These are phyloP conservation scores for Hirtodrosophila alboralis DNA, from an alignment of 2,888 invertebrate species.

Conservation along the genomic window DNA sequence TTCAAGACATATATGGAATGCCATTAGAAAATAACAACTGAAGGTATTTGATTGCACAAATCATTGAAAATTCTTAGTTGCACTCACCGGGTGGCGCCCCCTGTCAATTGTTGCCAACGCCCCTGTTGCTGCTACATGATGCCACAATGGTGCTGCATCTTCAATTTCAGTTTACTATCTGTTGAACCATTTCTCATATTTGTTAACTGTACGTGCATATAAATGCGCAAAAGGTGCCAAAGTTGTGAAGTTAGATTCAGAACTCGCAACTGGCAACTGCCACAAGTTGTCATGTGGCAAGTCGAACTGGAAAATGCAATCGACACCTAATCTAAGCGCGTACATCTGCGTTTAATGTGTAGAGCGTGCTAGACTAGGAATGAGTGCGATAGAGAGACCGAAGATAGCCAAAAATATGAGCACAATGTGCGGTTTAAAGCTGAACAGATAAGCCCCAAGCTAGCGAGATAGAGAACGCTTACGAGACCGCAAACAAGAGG, in stretches of 20 bases:
- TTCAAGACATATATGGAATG: constrained; percentile 18
- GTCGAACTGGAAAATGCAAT: constrained; percentile 61
- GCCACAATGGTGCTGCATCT: neutral
- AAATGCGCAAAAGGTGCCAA: constrained; percentile 57
- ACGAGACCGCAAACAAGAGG: constrained; percentile 29
- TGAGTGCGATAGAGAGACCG: neutral
- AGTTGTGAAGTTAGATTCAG: constrained; percentile 1
- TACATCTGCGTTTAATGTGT: constrained; percentile 53
- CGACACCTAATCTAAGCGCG: constrained; percentile 62
- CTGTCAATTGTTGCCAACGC: constrained; percentile 4
- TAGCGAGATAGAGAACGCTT: constrained; percentile 10
- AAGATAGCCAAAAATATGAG: constrained; percentile 26
- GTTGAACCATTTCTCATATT: constrained; percentile 59
- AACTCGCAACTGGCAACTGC: constrained; percentile 19
- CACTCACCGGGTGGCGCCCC: constrained; percentile 2
- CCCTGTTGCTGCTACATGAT: constrained; percentile 12
- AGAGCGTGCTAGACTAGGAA: constrained; percentile 21
- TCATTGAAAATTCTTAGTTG: constrained; percentile 30
- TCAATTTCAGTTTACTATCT: constrained; percentile 35
- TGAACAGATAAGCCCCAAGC: constrained; percentile 37
- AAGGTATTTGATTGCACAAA: constrained; percentile 25
- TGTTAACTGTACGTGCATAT: constrained; percentile 65
- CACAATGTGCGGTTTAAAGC: constrained; percentile 25
- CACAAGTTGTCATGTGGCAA: constrained; percentile 62
- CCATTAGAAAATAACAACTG: constrained; percentile 40